phyloP scores from a whole-genome alignment of 2,113 vertebrate genomes.

The Alexandromys fortis region DNA sequence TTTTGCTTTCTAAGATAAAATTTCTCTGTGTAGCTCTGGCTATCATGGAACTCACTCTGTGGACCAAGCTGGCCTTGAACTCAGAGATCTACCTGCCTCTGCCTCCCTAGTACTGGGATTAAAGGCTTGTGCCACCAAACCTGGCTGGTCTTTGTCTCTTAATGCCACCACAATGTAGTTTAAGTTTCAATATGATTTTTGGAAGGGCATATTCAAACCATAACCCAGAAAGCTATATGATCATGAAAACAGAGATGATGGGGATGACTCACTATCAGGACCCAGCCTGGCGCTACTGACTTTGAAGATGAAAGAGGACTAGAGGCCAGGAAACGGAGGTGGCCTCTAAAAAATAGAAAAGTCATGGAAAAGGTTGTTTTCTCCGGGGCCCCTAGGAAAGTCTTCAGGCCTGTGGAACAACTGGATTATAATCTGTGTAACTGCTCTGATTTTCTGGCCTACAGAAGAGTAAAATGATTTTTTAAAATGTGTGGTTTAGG shows the following conservation, averaged over 20 bases:
- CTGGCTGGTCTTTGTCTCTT: not conserved
- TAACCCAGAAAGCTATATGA: constrained; percentile 8
- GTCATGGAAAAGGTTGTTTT: not conserved
- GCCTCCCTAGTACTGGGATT: not conserved
- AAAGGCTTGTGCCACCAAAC: not conserved
- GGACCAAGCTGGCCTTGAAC: not conserved
- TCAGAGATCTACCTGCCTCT: not conserved
- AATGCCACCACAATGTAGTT: not conserved
- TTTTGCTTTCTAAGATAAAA: not conserved
- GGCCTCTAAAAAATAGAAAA: not conserved
- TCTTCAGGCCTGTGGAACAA: not conserved
- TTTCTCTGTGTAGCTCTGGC: not conserved
- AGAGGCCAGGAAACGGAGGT: not conserved
- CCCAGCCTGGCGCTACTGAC: not conserved
- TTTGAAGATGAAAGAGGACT: not conserved
- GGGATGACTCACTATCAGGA: not conserved
- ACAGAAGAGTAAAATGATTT: not conserved
- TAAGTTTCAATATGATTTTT: not conserved
- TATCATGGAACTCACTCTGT: not conserved
- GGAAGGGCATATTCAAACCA: not conserved
- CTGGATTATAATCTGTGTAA: not conserved
- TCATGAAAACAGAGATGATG: not conserved
- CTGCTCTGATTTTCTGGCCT: not conserved
- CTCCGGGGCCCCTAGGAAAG: not conserved
- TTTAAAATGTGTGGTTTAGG: not conserved